Evolutionary conservation across 2,113 vertebrate species (phyloP).

Genomic region (Phrynosoma platyrhinos): DNA sequence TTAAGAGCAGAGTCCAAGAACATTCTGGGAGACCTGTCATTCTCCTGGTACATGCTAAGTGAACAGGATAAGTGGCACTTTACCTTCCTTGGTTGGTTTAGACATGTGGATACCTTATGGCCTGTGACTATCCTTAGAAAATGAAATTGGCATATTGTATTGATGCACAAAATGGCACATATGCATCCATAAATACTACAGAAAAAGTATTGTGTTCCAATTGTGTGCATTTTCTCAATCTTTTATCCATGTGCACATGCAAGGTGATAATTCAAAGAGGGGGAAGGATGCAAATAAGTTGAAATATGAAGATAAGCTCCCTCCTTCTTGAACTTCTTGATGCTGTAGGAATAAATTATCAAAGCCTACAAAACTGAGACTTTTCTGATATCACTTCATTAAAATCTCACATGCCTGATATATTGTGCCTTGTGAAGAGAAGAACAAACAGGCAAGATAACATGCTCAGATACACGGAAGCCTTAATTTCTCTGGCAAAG

Average conservation of each 20-base stretch:
- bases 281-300: neutral
- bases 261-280: neutral
- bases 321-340: neutral
- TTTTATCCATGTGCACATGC: neutral
- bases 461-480: no score
- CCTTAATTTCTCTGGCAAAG: no score
- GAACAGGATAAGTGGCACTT: no score
- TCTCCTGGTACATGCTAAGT: no score
- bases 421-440: no score
- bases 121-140: no score
- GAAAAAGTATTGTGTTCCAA: neutral
- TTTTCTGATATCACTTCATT: neutral
- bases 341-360: neutral
- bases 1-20: no score
- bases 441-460: no score
- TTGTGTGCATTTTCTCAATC: neutral
- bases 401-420: neutral
- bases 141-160: neutral
- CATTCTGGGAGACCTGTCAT: no score
- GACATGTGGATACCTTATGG: no score
- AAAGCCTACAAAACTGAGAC: constrained; percentile 16
- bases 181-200: neutral
- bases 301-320: neutral
- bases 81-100: no score
- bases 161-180: neutral